These are phyloP conservation scores for Pollimyrus isidori DNA, from an alignment of 2,113 vertebrate species.

Conservation along the genomic window DNA sequence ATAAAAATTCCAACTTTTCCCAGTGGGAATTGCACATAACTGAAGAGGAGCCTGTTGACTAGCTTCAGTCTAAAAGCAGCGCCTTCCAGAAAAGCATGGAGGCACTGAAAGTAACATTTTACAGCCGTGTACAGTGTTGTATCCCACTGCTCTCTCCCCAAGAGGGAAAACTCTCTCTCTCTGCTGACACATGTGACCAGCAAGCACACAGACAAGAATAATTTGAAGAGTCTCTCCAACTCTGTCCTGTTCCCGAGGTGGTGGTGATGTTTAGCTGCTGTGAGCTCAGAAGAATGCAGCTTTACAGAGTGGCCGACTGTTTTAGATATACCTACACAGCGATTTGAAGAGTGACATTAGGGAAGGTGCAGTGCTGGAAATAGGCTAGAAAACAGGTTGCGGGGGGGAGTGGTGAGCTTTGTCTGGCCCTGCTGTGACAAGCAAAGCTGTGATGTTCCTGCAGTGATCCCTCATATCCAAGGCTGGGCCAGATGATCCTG, in stretches of 20 bases:
- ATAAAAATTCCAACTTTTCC: not conserved
- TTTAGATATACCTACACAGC: not conserved
- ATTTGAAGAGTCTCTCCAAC: not conserved
- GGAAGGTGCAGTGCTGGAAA: not conserved
- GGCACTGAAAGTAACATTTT: not conserved
- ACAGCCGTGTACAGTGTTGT: not conserved
- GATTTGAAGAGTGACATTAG: not conserved
- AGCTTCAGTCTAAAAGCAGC: not conserved
- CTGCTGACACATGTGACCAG: not conserved
- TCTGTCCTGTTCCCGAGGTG: not conserved
- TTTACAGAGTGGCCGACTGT: not conserved
- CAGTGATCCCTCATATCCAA: constrained; percentile 78
- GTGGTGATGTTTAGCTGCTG: not conserved
- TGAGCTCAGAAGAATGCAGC: not conserved
- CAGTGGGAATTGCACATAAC: not conserved
- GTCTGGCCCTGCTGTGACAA: not conserved
- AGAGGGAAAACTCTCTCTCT: not conserved
- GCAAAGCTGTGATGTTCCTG: constrained; percentile 12
- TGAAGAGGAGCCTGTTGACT: not conserved
- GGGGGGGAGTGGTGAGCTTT: not conserved
- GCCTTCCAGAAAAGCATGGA: not conserved
- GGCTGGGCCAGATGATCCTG: constrained; percentile 82
- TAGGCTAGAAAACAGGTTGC: not conserved
- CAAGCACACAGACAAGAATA: not conserved
- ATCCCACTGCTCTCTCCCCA: not conserved